These are phyloP conservation scores for Chromis chromis DNA, from an alignment of 2,797 vertebrate species.

Conservation along the genomic window DNA sequence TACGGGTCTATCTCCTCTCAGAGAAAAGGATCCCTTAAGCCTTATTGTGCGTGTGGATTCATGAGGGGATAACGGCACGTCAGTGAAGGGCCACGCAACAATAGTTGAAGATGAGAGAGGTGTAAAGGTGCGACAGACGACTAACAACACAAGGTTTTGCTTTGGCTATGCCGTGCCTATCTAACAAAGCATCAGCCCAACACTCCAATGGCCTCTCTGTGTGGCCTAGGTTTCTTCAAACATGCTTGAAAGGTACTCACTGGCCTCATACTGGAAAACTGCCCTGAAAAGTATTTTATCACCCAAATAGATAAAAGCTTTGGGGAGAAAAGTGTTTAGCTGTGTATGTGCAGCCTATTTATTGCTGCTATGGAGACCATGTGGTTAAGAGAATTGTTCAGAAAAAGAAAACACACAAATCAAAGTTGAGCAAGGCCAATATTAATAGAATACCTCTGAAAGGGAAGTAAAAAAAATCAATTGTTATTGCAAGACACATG, in stretches of 20 bases:
- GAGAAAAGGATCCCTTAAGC: slow-evolving; percentile 62
- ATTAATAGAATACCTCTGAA: neutral
- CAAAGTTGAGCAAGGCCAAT: slow-evolving; percentile 3
- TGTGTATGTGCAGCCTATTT: slow-evolving; percentile 47
- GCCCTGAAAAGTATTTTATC: slow-evolving; percentile 60
- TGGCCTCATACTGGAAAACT: slow-evolving; percentile 48
- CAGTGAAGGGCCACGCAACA: slow-evolving; percentile 63
- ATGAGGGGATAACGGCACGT: slow-evolving; percentile 61
- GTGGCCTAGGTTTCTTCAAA: slow-evolving; percentile 64
- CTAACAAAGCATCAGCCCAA: slow-evolving; percentile 69
- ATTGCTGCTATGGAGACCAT: slow-evolving; percentile 58
- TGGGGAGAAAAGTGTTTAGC: neutral
- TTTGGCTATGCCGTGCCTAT: slow-evolving; percentile 79
- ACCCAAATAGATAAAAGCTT: slow-evolving; percentile 57
- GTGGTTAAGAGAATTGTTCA: slow-evolving; percentile 10
- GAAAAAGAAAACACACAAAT: slow-evolving; percentile 14
- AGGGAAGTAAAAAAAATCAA: no score
- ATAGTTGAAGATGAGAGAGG: slow-evolving; percentile 80
- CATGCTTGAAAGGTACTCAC: slow-evolving; percentile 38
- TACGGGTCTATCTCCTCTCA: slow-evolving; percentile 48
- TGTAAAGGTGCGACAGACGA: slow-evolving; percentile 68
- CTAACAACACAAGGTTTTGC: slow-evolving; percentile 65
- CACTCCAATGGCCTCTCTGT: slow-evolving; percentile 64
- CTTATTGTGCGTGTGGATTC: slow-evolving; percentile 64
- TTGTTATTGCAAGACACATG: neutral